Conservation (phyloP, 2,888 invertebrate species). For the Tenthredo scrophulariae region DNA sequence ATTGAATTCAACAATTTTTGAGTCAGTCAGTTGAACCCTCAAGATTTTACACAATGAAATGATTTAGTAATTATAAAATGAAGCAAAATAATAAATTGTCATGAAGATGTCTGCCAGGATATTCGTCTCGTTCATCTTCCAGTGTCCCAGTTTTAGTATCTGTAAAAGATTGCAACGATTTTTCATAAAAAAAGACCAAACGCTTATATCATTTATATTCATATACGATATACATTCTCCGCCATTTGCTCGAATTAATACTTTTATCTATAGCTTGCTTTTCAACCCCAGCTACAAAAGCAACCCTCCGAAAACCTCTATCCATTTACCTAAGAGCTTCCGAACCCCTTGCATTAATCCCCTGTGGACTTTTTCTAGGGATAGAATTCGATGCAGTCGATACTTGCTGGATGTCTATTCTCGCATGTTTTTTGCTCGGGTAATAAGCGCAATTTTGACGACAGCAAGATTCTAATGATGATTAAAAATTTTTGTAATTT, state of each 20-base stretch:
- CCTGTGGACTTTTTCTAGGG: neutral
- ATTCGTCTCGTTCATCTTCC: neutral
- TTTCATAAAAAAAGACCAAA: neutral
- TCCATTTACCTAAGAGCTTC: conserved; percentile 33
- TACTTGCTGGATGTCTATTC: conserved; percentile 12
- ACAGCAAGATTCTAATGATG: neutral
- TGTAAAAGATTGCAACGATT: neutral
- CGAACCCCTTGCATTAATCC: conserved; percentile 30
- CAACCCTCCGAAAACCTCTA: conserved; percentile 33
- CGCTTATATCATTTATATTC: neutral
- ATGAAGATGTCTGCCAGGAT: neutral
- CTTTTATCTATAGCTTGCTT: neutral
- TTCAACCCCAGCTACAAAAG: conserved; percentile 44
- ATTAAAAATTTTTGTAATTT: neutral
- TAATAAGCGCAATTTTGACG: neutral
- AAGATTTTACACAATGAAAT: neutral
- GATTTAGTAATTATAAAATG: neutral
- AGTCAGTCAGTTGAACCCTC: neutral
- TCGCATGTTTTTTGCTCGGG: neutral
- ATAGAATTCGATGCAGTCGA: conserved; percentile 25
- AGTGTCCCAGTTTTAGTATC: neutral
- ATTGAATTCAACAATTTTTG: neutral
- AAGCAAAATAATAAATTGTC: no score
- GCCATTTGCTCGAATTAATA: conserved; percentile 17
- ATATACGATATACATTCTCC: neutral